Conservation (phyloP, 2,888 invertebrate species). For the Leptopilina drosophilae region DNA sequence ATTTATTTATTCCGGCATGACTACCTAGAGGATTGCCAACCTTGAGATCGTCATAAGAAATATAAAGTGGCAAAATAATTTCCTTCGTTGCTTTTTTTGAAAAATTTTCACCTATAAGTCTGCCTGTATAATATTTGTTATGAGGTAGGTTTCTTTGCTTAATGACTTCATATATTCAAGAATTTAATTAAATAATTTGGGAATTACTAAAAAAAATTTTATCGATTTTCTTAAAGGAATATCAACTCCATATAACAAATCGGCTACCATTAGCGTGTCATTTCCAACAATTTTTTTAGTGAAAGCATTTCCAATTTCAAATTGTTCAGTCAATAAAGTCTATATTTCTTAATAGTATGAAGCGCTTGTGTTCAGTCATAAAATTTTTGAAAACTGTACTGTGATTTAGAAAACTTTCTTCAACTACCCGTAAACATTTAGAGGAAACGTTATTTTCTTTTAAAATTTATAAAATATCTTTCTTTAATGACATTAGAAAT, state of each 20-base stretch:
- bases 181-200: conserved; percentile 41
- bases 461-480: no score
- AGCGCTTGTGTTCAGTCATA: no score
- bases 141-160: conserved; percentile 19
- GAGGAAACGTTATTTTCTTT: no score
- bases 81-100: conserved; percentile 7
- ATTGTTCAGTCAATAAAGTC: conserved; percentile 45
- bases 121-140: conserved; percentile 42
- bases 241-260: conserved; percentile 8
- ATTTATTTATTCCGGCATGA: no score
- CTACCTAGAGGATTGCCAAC: no score
- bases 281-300: conserved; percentile 7
- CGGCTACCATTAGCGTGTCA: not conserved
- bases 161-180: conserved; percentile 32
- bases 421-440: no score
- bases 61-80: conserved; percentile 43
- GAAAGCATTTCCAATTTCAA: conserved; percentile 39
- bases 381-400: no score
- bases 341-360: not conserved
- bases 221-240: conserved; percentile 40
- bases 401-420: no score
- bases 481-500: no score
- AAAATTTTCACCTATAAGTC: conserved; percentile 40
- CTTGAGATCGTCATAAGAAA: conserved; percentile 47
- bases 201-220: conserved; percentile 43